Conservation (phyloP, 2,797 vertebrate genomes). For the Ctenopoma kingsleyae region DNA sequence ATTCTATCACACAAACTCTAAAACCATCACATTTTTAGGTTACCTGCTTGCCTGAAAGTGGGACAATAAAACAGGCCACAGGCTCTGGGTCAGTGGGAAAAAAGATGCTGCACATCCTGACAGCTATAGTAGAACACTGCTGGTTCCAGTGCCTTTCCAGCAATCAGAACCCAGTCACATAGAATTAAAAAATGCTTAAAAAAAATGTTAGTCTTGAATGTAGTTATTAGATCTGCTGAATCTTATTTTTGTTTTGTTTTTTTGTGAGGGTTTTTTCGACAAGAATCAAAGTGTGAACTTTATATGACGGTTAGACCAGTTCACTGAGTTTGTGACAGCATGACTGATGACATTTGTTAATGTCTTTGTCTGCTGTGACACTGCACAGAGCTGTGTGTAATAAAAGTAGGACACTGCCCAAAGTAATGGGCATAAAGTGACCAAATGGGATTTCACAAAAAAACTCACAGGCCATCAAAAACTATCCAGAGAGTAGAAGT, state of each 20-base stretch:
- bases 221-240: background rate
- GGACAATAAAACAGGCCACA: slow-evolving; percentile 63
- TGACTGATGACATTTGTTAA: slow-evolving; percentile 49
- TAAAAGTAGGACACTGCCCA: slow-evolving; percentile 47
- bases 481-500: slow-evolving; percentile 16
- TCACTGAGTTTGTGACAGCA: slow-evolving; percentile 39
- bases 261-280: background rate
- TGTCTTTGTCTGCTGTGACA: slow-evolving; percentile 25
- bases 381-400: slow-evolving; percentile 11
- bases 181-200: background rate
- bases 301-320: background rate
- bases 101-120: slow-evolving; percentile 26
- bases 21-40: slow-evolving; percentile 45
- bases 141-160: slow-evolving; percentile 23
- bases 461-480: slow-evolving; percentile 10
- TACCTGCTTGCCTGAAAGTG: slow-evolving; percentile 58
- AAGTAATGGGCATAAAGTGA: slow-evolving; percentile 20
- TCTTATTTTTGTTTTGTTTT: background rate
- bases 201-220: background rate
- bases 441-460: slow-evolving; percentile 26
- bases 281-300: slow-evolving; percentile 17
- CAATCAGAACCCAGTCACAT: slow-evolving; percentile 23
- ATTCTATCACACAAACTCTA: slow-evolving; percentile 27
- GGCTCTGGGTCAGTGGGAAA: slow-evolving; percentile 67
- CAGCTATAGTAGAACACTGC: slow-evolving; percentile 28